Percentiles rank a stretch among this genome's conserved stretches.
Evolutionary conservation across 2,888 invertebrate genomes (phyloP).

Genomic region (Drosophila subsilvestris): DNA sequence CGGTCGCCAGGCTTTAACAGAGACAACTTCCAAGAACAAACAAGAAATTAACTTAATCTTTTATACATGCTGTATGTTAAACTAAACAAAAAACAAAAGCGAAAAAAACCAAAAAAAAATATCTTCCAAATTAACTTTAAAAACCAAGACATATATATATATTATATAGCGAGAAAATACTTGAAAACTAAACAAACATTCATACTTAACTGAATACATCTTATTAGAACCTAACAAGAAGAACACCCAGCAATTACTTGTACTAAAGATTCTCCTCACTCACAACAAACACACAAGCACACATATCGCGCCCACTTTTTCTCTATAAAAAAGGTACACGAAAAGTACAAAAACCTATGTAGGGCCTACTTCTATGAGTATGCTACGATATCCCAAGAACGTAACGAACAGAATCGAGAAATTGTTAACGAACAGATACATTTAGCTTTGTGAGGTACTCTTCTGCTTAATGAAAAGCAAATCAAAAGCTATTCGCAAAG

Average conservation of each 20-base stretch:
- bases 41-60: constrained; percentile 54
- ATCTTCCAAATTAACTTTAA: constrained; percentile 72
- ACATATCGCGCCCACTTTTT: constrained; percentile 71
- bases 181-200: constrained; percentile 27
- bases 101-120: constrained; percentile 37
- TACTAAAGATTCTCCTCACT: constrained; percentile 45
- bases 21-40: constrained; percentile 52
- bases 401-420: constrained; percentile 15
- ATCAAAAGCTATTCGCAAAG: not conserved
- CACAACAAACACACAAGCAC: constrained; percentile 37
- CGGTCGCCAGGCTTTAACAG: constrained; percentile 48
- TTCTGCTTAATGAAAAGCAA: constrained; percentile 5
- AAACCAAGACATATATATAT: constrained; percentile 40
- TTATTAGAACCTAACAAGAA: constrained; percentile 47
- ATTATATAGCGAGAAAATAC: constrained; percentile 24
- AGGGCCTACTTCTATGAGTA: constrained; percentile 4
- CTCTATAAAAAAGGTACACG: constrained; percentile 43
- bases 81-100: constrained; percentile 55
- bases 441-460: constrained; percentile 19
- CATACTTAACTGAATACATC: constrained; percentile 43
- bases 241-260: constrained; percentile 49
- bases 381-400: not conserved
- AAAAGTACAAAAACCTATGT: constrained; percentile 30
- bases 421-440: constrained; percentile 14
- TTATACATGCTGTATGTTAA: constrained; percentile 67